Percentiles rank a stretch among this genome's conserved stretches.
These are phyloP conservation scores for Hirtodrosophila alboralis DNA, from an alignment of 2,888 invertebrate genomes.

Conservation along the genomic window DNA sequence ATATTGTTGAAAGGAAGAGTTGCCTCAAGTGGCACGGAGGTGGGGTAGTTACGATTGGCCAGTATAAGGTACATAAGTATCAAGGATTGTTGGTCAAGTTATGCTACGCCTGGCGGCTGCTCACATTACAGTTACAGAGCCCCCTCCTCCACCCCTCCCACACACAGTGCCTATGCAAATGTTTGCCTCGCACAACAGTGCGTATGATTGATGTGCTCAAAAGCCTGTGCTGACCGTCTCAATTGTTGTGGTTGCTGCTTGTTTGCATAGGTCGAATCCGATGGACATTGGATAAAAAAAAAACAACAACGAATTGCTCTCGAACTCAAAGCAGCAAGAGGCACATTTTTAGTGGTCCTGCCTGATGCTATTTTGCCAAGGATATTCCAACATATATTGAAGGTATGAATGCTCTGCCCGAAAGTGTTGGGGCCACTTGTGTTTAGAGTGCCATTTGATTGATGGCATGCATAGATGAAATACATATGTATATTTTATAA, in stretches of 20 bases:
- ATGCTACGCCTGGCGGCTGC: conserved; percentile 9
- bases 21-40: neutral
- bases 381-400: too few relatives aligned
- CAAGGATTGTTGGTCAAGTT: conserved; percentile 14
- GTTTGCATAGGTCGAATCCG: conserved; percentile 54
- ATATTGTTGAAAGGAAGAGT: conserved; percentile 51
- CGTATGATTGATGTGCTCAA: conserved; percentile 74
- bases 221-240: conserved; percentile 39
- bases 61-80: neutral
- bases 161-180: conserved; percentile 61
- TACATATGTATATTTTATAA: conserved; percentile 16
- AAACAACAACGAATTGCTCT: conserved; percentile 14
- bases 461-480: conserved; percentile 33
- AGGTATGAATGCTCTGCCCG: conserved; percentile 13
- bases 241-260: conserved; percentile 40
- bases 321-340: conserved; percentile 14
- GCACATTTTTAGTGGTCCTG: conserved; percentile 23
- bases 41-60: neutral
- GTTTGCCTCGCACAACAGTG: conserved; percentile 59
- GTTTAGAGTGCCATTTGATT: conserved; percentile 46
- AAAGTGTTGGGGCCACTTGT: conserved; percentile 25
- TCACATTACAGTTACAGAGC: conserved; percentile 22
- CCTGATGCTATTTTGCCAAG: conserved; percentile 1
- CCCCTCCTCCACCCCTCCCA: neutral
- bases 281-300: conserved; percentile 3